These are phyloP conservation scores for Stramonita haemastoma DNA, from an alignment of 2,888 invertebrate species.

Conservation along the genomic window DNA sequence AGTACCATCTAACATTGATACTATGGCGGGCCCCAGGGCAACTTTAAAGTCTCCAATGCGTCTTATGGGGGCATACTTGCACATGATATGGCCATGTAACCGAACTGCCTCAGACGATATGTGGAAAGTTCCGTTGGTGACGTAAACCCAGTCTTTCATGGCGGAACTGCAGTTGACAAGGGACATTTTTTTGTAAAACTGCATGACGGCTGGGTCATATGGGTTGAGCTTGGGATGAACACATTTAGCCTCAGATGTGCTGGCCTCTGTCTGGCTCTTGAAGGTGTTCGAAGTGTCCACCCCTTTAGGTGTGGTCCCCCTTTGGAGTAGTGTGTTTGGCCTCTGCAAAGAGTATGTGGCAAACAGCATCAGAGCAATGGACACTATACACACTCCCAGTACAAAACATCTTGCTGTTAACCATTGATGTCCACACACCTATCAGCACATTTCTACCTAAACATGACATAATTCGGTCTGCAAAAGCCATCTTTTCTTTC, in stretches of 20 bases:
- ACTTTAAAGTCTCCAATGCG: conserved; percentile 64
- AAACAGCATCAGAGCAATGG: no score
- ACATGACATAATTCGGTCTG: no score
- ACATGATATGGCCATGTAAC: conserved; percentile 78
- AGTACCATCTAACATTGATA: conserved; percentile 59
- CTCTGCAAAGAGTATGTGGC: no score
- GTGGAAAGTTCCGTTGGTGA: conserved; percentile 82
- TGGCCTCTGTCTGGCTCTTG: no score
- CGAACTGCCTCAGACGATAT: conserved; percentile 80
- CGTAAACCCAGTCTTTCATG: conserved; percentile 86
- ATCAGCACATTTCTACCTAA: no score
- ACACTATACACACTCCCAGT: no score
- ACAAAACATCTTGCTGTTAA: no score
- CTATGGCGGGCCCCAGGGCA: conserved; percentile 54
- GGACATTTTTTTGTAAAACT: conserved; percentile 81
- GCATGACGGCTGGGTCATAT: conserved; percentile 85
- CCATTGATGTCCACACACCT: no score
- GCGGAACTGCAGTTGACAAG: conserved; percentile 83
- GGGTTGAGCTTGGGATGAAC: conserved; percentile 84
- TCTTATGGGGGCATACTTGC: conserved; percentile 80
- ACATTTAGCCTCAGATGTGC: conserved; percentile 78
- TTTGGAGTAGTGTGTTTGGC: no score
- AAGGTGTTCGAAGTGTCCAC: background rate
- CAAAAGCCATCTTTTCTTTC: no score
- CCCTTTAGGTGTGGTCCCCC: no score